These are phyloP conservation scores for Chaetops frenatus DNA, from an alignment of 2,113 vertebrate genomes.

Conservation along the genomic window DNA sequence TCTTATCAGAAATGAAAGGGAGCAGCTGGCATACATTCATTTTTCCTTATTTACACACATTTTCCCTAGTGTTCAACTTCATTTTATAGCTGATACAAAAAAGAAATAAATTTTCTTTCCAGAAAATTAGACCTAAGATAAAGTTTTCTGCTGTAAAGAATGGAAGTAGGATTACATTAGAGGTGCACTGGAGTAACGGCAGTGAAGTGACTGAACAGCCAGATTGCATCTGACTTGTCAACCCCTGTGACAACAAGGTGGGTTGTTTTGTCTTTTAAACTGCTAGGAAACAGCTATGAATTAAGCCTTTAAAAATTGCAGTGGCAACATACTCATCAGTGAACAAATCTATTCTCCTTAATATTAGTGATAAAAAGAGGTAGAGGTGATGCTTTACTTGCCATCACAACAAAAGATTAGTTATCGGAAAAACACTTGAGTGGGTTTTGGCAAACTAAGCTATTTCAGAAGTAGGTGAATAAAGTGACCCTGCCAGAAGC, in stretches of 20 bases:
- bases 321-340: not conserved
- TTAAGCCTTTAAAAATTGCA: not conserved
- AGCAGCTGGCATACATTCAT: constrained; percentile 45
- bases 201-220: not conserved
- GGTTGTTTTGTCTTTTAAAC: not conserved
- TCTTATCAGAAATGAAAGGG: constrained; percentile 34
- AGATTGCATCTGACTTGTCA: not conserved
- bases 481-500: not conserved
- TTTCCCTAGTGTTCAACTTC: constrained; percentile 24
- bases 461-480: not conserved
- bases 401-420: not conserved
- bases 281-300: not conserved
- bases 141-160: constrained; percentile 35
- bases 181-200: not conserved
- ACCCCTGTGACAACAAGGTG: not conserved
- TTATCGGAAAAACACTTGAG: not conserved
- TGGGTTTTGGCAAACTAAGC: not conserved
- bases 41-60: constrained; percentile 38
- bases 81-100: constrained; percentile 28
- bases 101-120: constrained; percentile 36
- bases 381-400: not conserved
- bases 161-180: constrained; percentile 7
- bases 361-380: not conserved
- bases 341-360: not conserved
- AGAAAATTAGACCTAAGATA: constrained; percentile 41